Percentiles rank a stretch among this genome's conserved stretches.
Evolutionary conservation across 2,797 vertebrate genomes (phyloP).

Genomic region (Cryptoblepharus egeriae): DNA sequence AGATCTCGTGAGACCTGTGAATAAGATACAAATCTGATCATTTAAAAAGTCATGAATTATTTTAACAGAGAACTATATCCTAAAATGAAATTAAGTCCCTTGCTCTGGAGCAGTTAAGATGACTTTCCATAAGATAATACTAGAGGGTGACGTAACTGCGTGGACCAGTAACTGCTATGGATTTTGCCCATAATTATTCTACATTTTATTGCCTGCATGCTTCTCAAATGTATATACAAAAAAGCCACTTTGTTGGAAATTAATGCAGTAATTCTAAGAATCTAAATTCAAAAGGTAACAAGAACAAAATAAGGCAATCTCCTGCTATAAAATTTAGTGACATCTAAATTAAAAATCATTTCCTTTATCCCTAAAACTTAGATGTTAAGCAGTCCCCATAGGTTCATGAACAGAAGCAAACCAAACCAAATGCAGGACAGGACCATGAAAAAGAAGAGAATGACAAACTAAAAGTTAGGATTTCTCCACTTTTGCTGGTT

Average conservation of each 20-base stretch:
- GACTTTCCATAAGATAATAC: too few species aligned
- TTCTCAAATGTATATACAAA: not conserved
- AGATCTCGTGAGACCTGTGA: conserved; percentile 92
- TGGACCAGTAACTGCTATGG: too few species aligned
- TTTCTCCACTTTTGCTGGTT: not conserved
- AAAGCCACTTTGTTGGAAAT: not conserved
- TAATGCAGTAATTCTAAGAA: not conserved
- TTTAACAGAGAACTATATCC: too few species aligned
- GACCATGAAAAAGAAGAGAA: not conserved
- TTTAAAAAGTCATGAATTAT: not conserved
- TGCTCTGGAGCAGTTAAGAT: too few species aligned
- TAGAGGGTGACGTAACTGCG: too few species aligned
- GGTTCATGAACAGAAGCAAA: not conserved
- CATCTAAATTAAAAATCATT: not conserved
- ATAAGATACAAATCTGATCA: conserved; percentile 19
- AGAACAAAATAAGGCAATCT: not conserved
- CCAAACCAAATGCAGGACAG: not conserved
- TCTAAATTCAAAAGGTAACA: not conserved
- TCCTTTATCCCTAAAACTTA: not conserved
- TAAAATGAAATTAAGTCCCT: too few species aligned
- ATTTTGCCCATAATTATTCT: not conserved
- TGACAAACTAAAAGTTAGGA: not conserved
- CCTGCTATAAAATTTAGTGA: not conserved
- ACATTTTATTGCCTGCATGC: not conserved
- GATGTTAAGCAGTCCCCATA: not conserved